Base-by-base conservation (phyloP, 2,797 vertebrate species). In the Pipistrellus pygmaeus region DNA sequence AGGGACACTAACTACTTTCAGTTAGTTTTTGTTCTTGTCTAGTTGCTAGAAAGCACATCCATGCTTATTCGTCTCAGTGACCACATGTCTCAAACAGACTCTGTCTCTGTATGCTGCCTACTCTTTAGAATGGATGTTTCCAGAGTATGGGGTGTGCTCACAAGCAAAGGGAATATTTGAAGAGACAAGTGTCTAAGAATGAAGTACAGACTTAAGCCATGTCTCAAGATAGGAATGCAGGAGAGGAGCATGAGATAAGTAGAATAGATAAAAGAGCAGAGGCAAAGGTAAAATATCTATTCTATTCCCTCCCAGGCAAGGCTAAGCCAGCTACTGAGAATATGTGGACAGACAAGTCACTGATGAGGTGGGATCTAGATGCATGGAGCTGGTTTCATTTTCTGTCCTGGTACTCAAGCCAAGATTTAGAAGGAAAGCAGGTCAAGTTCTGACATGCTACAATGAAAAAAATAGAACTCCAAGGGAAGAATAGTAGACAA, bases 1-100 rank as follows among this genome's bases (percentile, higher is more conserved):
- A 85, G 48, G 57, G 90, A 95, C 83, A 88, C 60, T 82, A 44
- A 68, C 69, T 91, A 41, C 71, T 88, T 95, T 88, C 95, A 93
- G 83, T 83, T 78, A 62, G 41, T 23, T 69, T 66, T 57, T 73
- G 30, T n/a, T 93, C 81, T 72, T 80, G 78, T 75, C 68, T 75
- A 9, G 2, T 44, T 82, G 78, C 93, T 93, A 86, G 91, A 96
- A 82, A 80, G 78, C 38, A 69, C 57, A 5, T 78, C 21, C 14
- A 32, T 60, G 64, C 75, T 60, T 18, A 51, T 62, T 57, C 62
- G 90, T 93, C 81, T 90, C 69, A 88, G 66, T 88, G 83, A 21
- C 64, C 41, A 13, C 6, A 14, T 73, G 91, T 94, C 80, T 92
- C 90, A 85, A 38, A 75, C 11, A 23, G 7, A 60, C 13, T 53